phyloP scores from a whole-genome alignment of 2,113 vertebrate species.

The Nibea albiflora region DNA sequence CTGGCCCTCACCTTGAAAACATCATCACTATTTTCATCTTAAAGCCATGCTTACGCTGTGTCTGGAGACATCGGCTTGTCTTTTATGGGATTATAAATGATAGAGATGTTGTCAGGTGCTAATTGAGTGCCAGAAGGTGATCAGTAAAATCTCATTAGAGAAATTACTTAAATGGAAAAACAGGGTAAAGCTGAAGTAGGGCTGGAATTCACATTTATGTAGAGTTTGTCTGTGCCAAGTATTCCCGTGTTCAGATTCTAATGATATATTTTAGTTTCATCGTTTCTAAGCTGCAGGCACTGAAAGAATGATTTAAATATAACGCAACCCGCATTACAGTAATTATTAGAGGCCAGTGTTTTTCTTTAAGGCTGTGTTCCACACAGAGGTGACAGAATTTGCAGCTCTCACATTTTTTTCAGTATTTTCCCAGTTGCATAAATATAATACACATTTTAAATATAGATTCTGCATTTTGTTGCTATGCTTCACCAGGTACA shows the following conservation, averaged over 20 bases:
- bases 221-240: neutral
- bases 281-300: neutral
- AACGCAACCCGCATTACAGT: neutral
- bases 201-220: neutral
- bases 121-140: conserved; percentile 4
- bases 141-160: neutral
- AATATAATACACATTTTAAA: neutral
- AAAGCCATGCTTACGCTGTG: neutral
- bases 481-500: neutral
- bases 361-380: neutral
- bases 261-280: neutral
- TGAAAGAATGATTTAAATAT: neutral
- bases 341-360: neutral
- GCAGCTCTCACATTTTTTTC: neutral
- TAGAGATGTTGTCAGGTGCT: neutral
- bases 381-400: neutral
- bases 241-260: neutral
- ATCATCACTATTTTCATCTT: neutral
- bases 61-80: neutral
- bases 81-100: conserved; percentile 2
- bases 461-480: neutral
- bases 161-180: neutral
- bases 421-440: neutral
- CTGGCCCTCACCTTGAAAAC: neutral
- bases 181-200: neutral